Conservation (phyloP, 2,888 invertebrate species). For the Tachystola acroxantha region DNA sequence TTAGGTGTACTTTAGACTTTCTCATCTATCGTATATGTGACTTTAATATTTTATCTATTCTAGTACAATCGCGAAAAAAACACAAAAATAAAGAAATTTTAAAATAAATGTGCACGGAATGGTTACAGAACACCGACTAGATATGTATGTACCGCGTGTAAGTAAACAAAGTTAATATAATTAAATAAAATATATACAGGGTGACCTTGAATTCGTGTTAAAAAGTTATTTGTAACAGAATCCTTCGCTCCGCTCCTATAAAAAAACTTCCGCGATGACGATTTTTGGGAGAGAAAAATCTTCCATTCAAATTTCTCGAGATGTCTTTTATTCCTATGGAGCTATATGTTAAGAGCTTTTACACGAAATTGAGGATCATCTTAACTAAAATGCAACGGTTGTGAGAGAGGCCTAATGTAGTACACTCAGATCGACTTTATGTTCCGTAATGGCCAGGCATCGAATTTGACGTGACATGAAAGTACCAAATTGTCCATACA, state of each 20-base stretch:
- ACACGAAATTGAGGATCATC: slow-evolving; percentile 28
- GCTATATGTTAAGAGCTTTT: too few relatives aligned
- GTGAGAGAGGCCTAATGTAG: slow-evolving; percentile 75
- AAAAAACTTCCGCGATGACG: too few relatives aligned
- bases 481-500: too few relatives aligned
- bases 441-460: slow-evolving; percentile 13
- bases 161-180: slow-evolving; percentile 2
- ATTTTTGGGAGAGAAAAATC: too few relatives aligned
- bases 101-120: slow-evolving; percentile 27
- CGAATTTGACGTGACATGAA: too few relatives aligned
- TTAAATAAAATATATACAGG: slow-evolving; percentile 11
- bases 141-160: neutral
- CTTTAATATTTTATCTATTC: slow-evolving; percentile 23
- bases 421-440: slow-evolving; percentile 34
- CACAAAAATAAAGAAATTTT: slow-evolving; percentile 20
- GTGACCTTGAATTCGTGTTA: too few relatives aligned
- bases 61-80: slow-evolving; percentile 35
- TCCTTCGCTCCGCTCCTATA: too few relatives aligned
- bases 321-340: too few relatives aligned
- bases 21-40: slow-evolving; percentile 22
- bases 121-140: slow-evolving; percentile 10
- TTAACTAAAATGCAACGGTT: slow-evolving; percentile 61
- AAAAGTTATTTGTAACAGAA: too few relatives aligned
- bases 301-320: too few relatives aligned
- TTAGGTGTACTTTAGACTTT: slow-evolving; percentile 26